A percentile compares a stretch with the other conserved stretches of the same genome.
These are phyloP conservation scores for Meteorus colon DNA, from an alignment of 2,888 invertebrate genomes.

Conservation along the genomic window DNA sequence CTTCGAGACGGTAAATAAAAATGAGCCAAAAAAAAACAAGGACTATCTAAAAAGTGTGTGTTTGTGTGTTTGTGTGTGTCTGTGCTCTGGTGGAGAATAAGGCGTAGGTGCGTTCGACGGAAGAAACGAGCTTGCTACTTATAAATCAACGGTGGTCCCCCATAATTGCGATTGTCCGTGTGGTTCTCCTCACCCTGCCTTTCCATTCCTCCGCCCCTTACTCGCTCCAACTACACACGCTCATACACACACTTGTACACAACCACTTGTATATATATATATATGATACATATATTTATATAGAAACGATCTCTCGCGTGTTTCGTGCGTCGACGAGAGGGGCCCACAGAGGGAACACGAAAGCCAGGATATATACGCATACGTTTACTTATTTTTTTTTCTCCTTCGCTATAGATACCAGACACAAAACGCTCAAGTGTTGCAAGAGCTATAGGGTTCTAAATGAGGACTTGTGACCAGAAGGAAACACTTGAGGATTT, in stretches of 20 bases:
- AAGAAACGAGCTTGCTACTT: constrained; percentile 56
- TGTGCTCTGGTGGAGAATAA: constrained; percentile 38
- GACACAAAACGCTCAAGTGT: not conserved
- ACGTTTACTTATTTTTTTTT: constrained; percentile 35
- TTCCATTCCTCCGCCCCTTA: constrained; percentile 9
- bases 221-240: constrained; percentile 1
- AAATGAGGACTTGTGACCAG: constrained; percentile 3
- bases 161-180: constrained; percentile 63
- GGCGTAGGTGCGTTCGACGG: constrained; percentile 55
- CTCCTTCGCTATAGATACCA: constrained; percentile 35
- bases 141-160: constrained; percentile 63
- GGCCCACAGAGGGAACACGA: constrained; percentile 20
- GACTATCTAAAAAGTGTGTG: constrained; percentile 27
- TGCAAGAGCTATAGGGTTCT: not conserved
- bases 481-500: constrained; percentile 11
- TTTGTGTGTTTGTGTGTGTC: constrained; percentile 1
- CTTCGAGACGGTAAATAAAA: constrained; percentile 30
- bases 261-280: constrained; percentile 18
- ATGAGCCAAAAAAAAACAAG: constrained; percentile 25
- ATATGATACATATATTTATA: not conserved
- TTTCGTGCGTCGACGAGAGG: constrained; percentile 24
- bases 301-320: constrained; percentile 32
- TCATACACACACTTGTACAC: constrained; percentile 19
- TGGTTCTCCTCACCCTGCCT: constrained; percentile 37
- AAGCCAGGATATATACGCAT: constrained; percentile 33